Percentiles rank a stretch among this genome's conserved stretches.
Conservation (phyloP, 2,797 vertebrate genomes). For the Neoniphon sammara region DNA sequence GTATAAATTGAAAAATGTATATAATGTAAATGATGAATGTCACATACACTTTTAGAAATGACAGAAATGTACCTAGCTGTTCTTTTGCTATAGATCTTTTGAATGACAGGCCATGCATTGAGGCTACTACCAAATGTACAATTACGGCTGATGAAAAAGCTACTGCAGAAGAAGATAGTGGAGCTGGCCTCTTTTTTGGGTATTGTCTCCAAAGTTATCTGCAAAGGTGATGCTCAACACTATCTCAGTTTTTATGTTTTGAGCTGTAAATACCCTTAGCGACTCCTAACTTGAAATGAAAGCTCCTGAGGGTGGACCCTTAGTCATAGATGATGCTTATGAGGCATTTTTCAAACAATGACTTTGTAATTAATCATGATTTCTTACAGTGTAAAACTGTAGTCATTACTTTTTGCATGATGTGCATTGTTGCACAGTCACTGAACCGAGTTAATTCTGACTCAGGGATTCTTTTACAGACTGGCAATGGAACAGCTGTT, state of each 20-base stretch:
- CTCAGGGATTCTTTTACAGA: slow-evolving; percentile 75
- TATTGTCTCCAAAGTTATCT: slow-evolving; percentile 21
- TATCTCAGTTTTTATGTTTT: slow-evolving; percentile 29
- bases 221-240: slow-evolving; percentile 11
- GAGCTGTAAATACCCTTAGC: slow-evolving; percentile 52
- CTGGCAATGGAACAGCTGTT: slow-evolving; percentile 67
- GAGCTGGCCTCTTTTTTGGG: slow-evolving; percentile 13
- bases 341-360: slow-evolving; percentile 49
- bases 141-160: slow-evolving; percentile 6
- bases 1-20: slow-evolving; percentile 58
- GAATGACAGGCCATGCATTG: slow-evolving; percentile 31
- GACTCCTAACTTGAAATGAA: slow-evolving; percentile 40
- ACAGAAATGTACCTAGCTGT: slow-evolving; percentile 36
- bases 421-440: slow-evolving; percentile 65
- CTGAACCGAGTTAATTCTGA: slow-evolving; percentile 73
- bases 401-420: slow-evolving; percentile 69
- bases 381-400: slow-evolving; percentile 50
- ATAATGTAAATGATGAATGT: slow-evolving; percentile 65
- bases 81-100: slow-evolving; percentile 50
- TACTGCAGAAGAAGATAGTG: slow-evolving; percentile 11
- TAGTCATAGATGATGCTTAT: slow-evolving; percentile 44
- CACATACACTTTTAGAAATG: slow-evolving; percentile 50
- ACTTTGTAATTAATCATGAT: slow-evolving; percentile 64
- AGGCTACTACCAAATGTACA: slow-evolving; percentile 47
- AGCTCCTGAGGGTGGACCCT: slow-evolving; percentile 24